Conservation (phyloP, 2,797 vertebrate genomes). For the Pangasius larnaudii region DNA sequence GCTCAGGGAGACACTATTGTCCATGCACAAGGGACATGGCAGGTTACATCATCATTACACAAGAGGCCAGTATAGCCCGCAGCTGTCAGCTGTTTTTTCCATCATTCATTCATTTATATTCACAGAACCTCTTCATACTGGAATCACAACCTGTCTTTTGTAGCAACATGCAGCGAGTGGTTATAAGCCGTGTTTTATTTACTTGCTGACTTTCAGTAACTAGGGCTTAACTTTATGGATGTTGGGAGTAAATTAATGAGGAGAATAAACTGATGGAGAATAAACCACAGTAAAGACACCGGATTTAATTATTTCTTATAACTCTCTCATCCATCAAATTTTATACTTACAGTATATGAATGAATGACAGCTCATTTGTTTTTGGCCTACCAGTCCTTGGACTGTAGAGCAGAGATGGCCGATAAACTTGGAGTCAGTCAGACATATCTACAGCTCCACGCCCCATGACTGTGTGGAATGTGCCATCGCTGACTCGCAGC, state of each 20-base stretch:
- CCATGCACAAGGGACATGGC: conserved; percentile 27
- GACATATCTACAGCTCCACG: conserved; percentile 25
- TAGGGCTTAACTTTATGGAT: neutral
- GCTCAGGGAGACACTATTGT: conserved; percentile 39
- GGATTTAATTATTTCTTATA: neutral
- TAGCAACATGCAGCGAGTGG: neutral
- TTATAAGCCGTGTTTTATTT: neutral
- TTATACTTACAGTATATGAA: neutral
- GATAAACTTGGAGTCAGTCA: neutral
- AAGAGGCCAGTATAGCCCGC: conserved; percentile 30
- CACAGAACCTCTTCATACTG: neutral
- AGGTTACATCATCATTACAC: conserved; percentile 42
- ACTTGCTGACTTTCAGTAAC: neutral
- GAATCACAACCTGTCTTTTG: neutral
- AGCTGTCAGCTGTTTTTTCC: conserved; percentile 27
- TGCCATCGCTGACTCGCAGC: neutral
- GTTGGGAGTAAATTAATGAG: neutral
- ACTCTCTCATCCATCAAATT: conserved; percentile 34
- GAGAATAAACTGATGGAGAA: neutral
- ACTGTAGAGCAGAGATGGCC: neutral
- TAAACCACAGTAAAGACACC: neutral
- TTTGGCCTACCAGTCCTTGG: conserved; percentile 19
- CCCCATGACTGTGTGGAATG: conserved; percentile 38
- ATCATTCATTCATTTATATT: conserved; percentile 27
- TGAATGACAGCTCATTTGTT: neutral